Evolutionary conservation across 2,797 vertebrate genomes (phyloP), one percentile per base, ranked within the genome.

Genomic region (Zalophus californianus): DNA sequence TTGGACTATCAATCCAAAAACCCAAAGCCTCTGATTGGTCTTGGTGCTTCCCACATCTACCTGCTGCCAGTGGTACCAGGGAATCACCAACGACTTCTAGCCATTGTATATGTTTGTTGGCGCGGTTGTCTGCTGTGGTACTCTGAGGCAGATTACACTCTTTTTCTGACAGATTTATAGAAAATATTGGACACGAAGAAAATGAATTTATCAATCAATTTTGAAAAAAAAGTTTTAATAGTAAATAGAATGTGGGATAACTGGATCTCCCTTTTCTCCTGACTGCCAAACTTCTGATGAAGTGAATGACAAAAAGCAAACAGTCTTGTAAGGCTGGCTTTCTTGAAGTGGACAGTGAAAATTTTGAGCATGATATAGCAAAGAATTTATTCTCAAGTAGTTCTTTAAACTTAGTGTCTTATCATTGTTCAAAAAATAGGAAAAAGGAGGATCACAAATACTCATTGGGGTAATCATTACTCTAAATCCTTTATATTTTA

Each of bases 101-200:
- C 20, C 1, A 0, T 7, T 2, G 18, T 7, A 0, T 20, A 0
- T 29, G 3, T 1, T 0, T 15, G 3, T 1, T 0, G 4, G 16
- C 5, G 0, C 3, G 0, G 5, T 2, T 1, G 2, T 7, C 84
- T 3, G 5, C 41, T 25, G 11, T 2, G 21, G 0, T 13, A 1
- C 27, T n/a, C 29, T 13, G 0, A 35, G 1, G 29, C 16, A 48
- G 16, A 56, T 4, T 0, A 18, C 44, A 41, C 7, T 29, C 11
- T 20, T 29, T 7, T 32, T 4, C 27, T 29, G 78, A 44, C 9
- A 7, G 20, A 8, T 75, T 54, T 82, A 35, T 0, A 75, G 41
- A 86, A 64, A 32, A 20, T 10, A 41, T 16, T 72, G 32, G 50
- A 52, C 21, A 58, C 27, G 2, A 29, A 60, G 35, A 72, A 83